These are phyloP conservation scores for Cyclargus thomasi DNA, from an alignment of 1,140 invertebrate species.

Conservation along the genomic window DNA sequence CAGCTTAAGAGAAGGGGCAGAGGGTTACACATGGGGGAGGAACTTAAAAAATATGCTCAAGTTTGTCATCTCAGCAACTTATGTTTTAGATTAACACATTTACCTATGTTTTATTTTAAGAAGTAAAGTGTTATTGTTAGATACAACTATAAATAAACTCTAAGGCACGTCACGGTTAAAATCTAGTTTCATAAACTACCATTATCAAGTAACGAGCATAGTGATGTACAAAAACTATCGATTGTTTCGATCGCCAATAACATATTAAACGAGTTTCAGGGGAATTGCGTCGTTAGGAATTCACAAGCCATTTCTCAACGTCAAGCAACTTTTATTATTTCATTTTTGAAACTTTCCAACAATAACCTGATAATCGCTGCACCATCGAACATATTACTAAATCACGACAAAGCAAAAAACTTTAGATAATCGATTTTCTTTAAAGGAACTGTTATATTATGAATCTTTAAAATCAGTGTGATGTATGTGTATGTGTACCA, in stretches of 20 bases:
- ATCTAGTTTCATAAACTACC: neutral
- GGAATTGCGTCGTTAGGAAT: slow-evolving; percentile 2
- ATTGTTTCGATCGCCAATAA: slow-evolving; percentile 8
- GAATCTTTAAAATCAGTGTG: too few relatives aligned
- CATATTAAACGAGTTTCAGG: slow-evolving; percentile 5
- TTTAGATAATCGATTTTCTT: neutral
- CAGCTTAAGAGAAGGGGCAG: too few relatives aligned
- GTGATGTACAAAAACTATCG: slow-evolving; percentile 3
- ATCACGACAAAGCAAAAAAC: neutral
- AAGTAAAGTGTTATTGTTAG: too few relatives aligned
- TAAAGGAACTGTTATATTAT: neutral
- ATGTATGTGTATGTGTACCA: too few relatives aligned
- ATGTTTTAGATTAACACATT: too few relatives aligned
- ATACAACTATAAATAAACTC: too few relatives aligned
- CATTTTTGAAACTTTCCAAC: slow-evolving; percentile 6
- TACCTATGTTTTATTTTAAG: too few relatives aligned
- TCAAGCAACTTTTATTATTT: slow-evolving; percentile 10
- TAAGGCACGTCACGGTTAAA: too few relatives aligned
- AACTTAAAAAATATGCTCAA: too few relatives aligned
- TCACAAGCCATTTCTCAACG: slow-evolving; percentile 15
- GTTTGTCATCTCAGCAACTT: too few relatives aligned
- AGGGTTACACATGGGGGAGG: too few relatives aligned
- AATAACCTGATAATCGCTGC: neutral
- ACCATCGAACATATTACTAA: neutral
- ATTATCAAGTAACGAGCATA: neutral